A percentile compares a stretch with the other conserved stretches of the same genome.
Conservation (phyloP, 2,113 vertebrate species). For the Zosterops borbonicus region DNA sequence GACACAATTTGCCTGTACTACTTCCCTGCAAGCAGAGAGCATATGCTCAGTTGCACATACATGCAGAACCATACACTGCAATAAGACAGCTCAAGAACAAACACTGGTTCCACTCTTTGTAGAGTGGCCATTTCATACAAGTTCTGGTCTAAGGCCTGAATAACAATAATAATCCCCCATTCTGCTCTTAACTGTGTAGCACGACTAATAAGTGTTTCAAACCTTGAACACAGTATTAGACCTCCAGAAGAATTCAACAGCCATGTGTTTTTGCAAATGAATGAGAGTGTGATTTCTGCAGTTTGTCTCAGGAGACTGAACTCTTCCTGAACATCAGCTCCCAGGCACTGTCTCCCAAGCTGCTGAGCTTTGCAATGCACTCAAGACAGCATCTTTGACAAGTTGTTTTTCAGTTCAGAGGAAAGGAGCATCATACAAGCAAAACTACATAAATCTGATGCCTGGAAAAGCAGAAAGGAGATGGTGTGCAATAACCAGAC, state of each 20-base stretch:
- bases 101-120: background rate
- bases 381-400: background rate
- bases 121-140: background rate
- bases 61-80: background rate
- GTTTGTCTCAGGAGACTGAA: background rate
- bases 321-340: background rate
- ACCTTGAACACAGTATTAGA: background rate
- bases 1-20: conserved; percentile 91
- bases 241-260: background rate
- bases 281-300: background rate
- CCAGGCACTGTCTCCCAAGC: background rate
- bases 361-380: background rate
- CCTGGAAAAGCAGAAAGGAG: background rate
- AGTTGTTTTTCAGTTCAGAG: background rate
- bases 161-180: background rate
- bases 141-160: background rate
- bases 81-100: background rate
- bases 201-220: background rate
- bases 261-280: background rate
- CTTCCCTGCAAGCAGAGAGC: conserved; percentile 75
- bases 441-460: background rate
- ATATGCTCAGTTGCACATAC: background rate
- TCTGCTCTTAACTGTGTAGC: background rate
- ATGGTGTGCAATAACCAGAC: background rate
- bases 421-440: background rate